Base-by-base conservation (phyloP, 2,888 invertebrate genomes). In the Caenorhabditis sp. region DNA sequence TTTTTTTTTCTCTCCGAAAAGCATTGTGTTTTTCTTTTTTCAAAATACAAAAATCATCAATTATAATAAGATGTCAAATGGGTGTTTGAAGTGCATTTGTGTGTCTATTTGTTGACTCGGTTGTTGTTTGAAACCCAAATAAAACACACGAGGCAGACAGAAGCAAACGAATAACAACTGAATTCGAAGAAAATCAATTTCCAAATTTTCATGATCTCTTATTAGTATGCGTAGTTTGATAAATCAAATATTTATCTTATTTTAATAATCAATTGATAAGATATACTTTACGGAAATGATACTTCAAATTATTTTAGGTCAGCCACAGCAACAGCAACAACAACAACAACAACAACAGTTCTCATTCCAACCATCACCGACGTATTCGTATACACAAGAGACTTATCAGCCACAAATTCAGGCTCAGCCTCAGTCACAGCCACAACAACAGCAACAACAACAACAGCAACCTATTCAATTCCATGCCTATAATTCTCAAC, bases 401-500 rank as follows among this genome's bases (percentile, higher is more conserved):
- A 23, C n/a, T 5, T 52, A 52, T 23, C 50, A 50, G 20, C 50
- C 54, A 5, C 54, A 54, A 54, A n/a, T n/a, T n/a, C n/a, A n/a
- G n/a, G 14, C 54, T 20, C 54, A 54, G 23, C 23, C 25, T 25
- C 54, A 54, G 23, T n/a, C 14, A 10, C 50, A 50, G 17, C 58
- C 31, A 58, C 58, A 58, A 38, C 36, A 1, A 20, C 59, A 67
- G 59, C 65, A 63, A 7, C 65, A 67, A 68, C 36, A 49, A 1
- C 67, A 75, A 50, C 73, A 66, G 36, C 56, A 56, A 31, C 25
- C 67, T 21, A 56, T 65, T 7, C 67, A 64, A 49, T 78, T 78
- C 59, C 72, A 76, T 56, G 59, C 69, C 5, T 78, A 78, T 53
- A 73, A 76, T 25, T 73, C 70, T 17, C 78, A 78, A 52, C 78